Evolutionary conservation across 2,888 invertebrate species (phyloP), one percentile per base, ranked within the genome.

Genomic region (Tipula lateralis): DNA sequence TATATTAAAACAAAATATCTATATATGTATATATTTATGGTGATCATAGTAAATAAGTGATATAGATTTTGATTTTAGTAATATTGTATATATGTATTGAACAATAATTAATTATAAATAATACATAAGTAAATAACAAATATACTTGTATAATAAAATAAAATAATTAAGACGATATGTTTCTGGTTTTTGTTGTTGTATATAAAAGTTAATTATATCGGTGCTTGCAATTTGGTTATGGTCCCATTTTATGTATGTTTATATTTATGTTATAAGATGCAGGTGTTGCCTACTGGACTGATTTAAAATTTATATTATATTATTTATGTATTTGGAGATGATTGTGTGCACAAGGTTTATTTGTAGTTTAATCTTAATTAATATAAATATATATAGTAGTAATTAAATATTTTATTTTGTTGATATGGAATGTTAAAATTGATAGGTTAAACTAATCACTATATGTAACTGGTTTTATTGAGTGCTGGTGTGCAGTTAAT

Each of bases 101-200:
- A 36, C 36, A 36, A 9, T 36, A 9, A 36, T 36, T 36, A 36
- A 36, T 44, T 44, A 7, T 44, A 44, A 44, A 36, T 9, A 36
- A 36, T 36, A 36, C n/a, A 32, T 44, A 44, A 44, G 44, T 66
- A 66, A 66, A 19, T 66, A 66, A 66, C 50, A 50, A 44, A 44
- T 44, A 44, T 44, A n/a, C 16, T 3, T 44, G 6, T 44, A n/a
- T 44, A n/a, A n/a, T 50, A 50, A 66, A 16, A 16, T 16, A 44
- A 66, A 66, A 66, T 66, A 66, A 66, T 66, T 66, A 66, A 66
- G 66, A 66, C 66, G 66, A 66, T 66, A 66, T 66, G 66, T 66
- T 66, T 19, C 24, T 66, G 24, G 66, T 66, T 16, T n/a, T 44
- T 44, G n/a, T n/a, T n/a, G n/a, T 44, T 44, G 44, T 66, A 24